Evolutionary conservation across 2,797 vertebrate species (phyloP), one percentile per base, ranked within the genome.

Genomic region (Falco cherrug): DNA sequence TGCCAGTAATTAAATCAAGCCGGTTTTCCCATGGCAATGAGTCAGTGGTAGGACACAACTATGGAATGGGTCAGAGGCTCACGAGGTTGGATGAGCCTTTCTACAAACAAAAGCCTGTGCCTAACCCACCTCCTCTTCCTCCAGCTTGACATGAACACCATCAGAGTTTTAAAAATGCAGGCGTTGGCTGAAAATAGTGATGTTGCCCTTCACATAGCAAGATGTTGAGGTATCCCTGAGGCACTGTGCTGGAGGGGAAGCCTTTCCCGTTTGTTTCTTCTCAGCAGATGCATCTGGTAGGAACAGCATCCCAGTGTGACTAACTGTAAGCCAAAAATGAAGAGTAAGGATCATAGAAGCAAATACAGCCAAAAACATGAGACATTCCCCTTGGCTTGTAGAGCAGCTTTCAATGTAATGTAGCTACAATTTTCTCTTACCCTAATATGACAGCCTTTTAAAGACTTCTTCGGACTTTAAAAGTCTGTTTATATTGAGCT

Each of bases 401-500:
- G 45, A 83, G 28, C 22, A 74, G 50, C 29, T 94, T 77, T 50
- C 65, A 53, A 4, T 51, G 50, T 48, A 83, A 87, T 18, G 24
- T 70, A 67, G 47, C 26, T 85, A 63, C 84, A 89, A 20, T 77
- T 87, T 92, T 89, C 64, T 82, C 78, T 78, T 71, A 47, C 17
- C 33, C 70, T 90, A 84, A 90, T 90, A 60, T 91, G 74, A 87
- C 31, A 28, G 56, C 48, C 64, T 87, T 94, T 89, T 87, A 90
- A 92, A 95, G 60, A 83, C 45, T 65, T 65, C 47, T 75, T 89
- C 61, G 63, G 65, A 43, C 81, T 96, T 89, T 75, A 78, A 89
- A 92, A 92, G 16, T 61, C 25, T 94, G 84, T 93, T 93, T 92
- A 68, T 73, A 79, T 43, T 84, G 74, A 93, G 63, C 37, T 84